Percentiles rank a stretch among this genome's conserved stretches.
Evolutionary conservation across 1,140 invertebrate species (phyloP).

Genomic region (Alviniconcha marisindica): DNA sequence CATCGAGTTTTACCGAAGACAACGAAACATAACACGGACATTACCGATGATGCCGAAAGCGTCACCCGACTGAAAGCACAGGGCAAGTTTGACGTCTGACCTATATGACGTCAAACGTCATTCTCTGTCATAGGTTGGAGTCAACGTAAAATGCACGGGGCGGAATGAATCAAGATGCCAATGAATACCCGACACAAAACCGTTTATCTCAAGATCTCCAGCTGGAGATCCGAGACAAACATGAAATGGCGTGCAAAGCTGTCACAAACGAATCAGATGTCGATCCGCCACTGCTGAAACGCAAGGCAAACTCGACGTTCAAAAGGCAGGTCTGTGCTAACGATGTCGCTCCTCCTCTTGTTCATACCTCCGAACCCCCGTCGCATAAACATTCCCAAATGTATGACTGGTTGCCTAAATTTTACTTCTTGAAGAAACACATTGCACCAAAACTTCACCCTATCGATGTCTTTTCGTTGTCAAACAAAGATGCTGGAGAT

Average conservation of each 20-base stretch:
- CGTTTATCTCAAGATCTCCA: not conserved
- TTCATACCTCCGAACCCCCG: not conserved
- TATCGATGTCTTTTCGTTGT: not conserved
- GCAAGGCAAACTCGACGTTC: not conserved
- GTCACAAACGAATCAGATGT: not conserved
- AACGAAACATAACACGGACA: too few relatives aligned
- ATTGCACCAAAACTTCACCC: not conserved
- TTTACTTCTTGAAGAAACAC: not conserved
- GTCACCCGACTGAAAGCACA: too few relatives aligned
- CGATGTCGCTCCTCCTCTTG: not conserved
- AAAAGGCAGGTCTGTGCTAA: not conserved
- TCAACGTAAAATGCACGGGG: slow-evolving; percentile 23
- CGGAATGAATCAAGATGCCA: slow-evolving; percentile 23
- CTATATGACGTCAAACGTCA: too few relatives aligned
- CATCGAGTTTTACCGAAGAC: too few relatives aligned
- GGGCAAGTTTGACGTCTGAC: too few relatives aligned
- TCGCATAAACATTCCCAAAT: slow-evolving; percentile 1
- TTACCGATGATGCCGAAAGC: too few relatives aligned
- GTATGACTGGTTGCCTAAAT: not conserved
- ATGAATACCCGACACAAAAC: not conserved
- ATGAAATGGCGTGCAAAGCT: not conserved
- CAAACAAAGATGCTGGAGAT: slow-evolving; percentile 3
- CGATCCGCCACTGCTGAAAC: not conserved
- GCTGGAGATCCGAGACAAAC: not conserved
- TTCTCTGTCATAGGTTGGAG: not conserved